Percentiles rank a stretch among this genome's conserved stretches.
phyloP scores from a whole-genome alignment of 2,888 invertebrate genomes.

The Syrista parreyssii region DNA sequence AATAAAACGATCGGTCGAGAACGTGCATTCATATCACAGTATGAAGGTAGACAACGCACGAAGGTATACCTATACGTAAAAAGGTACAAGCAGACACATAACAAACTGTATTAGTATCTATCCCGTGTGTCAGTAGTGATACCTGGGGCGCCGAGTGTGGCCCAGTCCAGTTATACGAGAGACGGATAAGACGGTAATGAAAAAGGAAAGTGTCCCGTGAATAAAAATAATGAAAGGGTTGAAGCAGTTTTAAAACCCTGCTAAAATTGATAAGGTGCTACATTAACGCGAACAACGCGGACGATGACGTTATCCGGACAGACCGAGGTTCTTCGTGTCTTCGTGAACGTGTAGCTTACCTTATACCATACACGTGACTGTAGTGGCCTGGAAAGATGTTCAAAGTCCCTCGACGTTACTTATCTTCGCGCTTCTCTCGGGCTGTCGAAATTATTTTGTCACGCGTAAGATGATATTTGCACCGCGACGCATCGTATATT shows the following conservation, averaged over 20 bases:
- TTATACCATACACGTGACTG: neutral
- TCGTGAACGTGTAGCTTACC: neutral
- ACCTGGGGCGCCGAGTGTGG: constrained; percentile 42
- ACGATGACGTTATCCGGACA: constrained; percentile 42
- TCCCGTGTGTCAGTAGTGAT: neutral
- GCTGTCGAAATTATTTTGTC: constrained; percentile 41
- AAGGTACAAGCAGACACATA: neutral
- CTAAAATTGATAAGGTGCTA: constrained; percentile 47
- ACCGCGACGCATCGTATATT: neutral
- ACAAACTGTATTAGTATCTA: neutral
- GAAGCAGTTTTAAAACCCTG: constrained; percentile 10
- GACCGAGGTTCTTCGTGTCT: neutral
- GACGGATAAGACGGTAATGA: constrained; percentile 37
- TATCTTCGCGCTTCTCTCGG: constrained; percentile 29
- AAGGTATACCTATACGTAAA: neutral
- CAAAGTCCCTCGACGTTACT: neutral
- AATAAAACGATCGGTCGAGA: neutral
- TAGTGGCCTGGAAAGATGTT: neutral
- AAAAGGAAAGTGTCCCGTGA: constrained; percentile 9
- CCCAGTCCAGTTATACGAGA: constrained; percentile 49
- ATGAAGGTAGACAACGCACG: neutral
- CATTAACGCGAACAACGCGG: constrained; percentile 36
- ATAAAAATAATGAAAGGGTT: neutral
- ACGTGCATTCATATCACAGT: neutral
- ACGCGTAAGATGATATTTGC: constrained; percentile 15